A percentile compares a stretch with the other conserved stretches of the same genome.
Conservation (phyloP, 2,797 vertebrate genomes). For the Gymnoscopelus microlampas region DNA sequence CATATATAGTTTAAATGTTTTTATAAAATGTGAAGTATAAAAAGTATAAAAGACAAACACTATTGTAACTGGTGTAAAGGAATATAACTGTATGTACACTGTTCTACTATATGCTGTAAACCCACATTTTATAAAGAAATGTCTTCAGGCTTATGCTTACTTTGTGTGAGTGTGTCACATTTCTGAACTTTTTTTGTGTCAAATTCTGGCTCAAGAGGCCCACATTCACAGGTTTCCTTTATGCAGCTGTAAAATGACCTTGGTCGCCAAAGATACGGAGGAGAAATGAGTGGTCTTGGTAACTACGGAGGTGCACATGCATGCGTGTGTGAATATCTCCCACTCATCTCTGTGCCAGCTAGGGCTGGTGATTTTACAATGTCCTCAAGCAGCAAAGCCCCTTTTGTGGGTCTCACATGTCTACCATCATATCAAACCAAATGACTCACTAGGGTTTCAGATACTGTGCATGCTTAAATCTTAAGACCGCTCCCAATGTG, state of each 20-base stretch:
- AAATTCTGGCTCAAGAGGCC: neutral
- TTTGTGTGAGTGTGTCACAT: too few relatives aligned
- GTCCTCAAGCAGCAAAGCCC: neutral
- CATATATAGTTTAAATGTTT: too few relatives aligned
- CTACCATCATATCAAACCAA: neutral
- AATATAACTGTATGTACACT: too few relatives aligned
- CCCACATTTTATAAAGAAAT: too few relatives aligned
- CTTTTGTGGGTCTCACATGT: neutral
- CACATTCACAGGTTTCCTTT: slow-evolving; percentile 16
- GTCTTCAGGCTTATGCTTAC: too few relatives aligned
- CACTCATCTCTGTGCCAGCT: neutral
- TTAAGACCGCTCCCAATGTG: too few relatives aligned
- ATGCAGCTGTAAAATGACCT: slow-evolving; percentile 25
- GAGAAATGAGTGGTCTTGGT: slow-evolving; percentile 4
- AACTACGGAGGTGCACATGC: slow-evolving; percentile 1
- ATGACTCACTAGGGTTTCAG: neutral
- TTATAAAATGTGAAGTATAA: too few relatives aligned
- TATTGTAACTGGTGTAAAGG: too few relatives aligned
- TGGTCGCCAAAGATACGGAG: slow-evolving; percentile 19
- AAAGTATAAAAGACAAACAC: too few relatives aligned
- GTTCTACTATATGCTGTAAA: too few relatives aligned
- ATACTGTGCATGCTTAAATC: too few relatives aligned
- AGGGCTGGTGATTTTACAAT: neutral
- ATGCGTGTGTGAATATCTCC: slow-evolving; percentile 1
- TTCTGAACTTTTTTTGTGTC: neutral